phyloP scores from a whole-genome alignment of 2,888 invertebrate genomes.

The Cataglyphis cursor region DNA sequence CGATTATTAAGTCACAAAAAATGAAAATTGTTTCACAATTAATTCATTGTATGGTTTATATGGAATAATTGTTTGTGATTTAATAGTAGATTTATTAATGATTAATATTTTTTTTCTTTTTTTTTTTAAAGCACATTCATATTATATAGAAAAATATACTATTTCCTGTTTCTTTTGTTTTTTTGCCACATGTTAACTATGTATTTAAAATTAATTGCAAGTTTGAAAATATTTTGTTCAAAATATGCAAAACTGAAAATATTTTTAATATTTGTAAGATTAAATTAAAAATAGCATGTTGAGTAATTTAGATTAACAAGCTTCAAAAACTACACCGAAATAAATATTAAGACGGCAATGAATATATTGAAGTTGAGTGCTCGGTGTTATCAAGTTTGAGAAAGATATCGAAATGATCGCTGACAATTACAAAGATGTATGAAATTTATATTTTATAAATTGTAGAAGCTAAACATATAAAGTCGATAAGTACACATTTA shows the following conservation, averaged over 20 bases:
- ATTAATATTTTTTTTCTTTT: background rate
- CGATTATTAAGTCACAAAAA: background rate
- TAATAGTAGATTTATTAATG: background rate
- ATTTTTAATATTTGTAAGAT: slow-evolving; percentile 52
- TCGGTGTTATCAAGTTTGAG: slow-evolving; percentile 52
- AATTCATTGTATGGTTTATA: background rate
- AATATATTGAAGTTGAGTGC: slow-evolving; percentile 56
- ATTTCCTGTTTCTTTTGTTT: background rate
- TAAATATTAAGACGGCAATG: slow-evolving; percentile 58
- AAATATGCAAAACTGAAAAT: background rate
- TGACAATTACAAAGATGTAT: slow-evolving; percentile 62
- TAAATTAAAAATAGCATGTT: slow-evolving; percentile 72
- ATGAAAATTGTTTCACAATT: background rate
- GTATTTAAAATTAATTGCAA: background rate
- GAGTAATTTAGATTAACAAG: slow-evolving; percentile 66
- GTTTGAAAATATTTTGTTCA: background rate
- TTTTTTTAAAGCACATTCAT: background rate
- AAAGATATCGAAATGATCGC: slow-evolving; percentile 45
- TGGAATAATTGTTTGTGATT: background rate
- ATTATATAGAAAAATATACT: background rate
- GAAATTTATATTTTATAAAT: slow-evolving; percentile 70
- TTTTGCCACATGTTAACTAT: background rate
- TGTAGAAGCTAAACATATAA: slow-evolving; percentile 58
- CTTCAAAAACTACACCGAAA: slow-evolving; percentile 63
- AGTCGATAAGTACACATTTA: slow-evolving; percentile 57